These are phyloP conservation scores for Drosophila ezoana DNA, from an alignment of 2,888 invertebrate species.

Conservation along the genomic window DNA sequence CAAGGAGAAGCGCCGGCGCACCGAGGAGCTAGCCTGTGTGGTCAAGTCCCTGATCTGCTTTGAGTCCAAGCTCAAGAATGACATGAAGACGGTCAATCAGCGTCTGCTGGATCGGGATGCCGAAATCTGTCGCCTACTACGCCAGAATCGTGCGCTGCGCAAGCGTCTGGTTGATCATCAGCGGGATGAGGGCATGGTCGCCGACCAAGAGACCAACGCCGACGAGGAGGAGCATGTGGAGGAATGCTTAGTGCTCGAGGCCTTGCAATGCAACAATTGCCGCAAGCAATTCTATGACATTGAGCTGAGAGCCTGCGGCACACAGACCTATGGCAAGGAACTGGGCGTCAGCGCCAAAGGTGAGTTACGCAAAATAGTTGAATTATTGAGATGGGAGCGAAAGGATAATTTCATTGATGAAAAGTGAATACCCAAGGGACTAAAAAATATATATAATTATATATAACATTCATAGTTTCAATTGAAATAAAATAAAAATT, in stretches of 20 bases:
- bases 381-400: not conserved
- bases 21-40: constrained; percentile 83
- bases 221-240: constrained; percentile 51
- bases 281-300: constrained; percentile 84
- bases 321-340: constrained; percentile 76
- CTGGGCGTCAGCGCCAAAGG: constrained; percentile 72
- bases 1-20: constrained; percentile 83
- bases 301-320: constrained; percentile 80
- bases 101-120: constrained; percentile 83
- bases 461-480: not conserved
- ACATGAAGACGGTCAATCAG: constrained; percentile 84
- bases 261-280: constrained; percentile 84
- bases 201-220: constrained; percentile 52
- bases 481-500: too few species aligned
- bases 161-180: constrained; percentile 72
- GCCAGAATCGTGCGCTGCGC: constrained; percentile 81
- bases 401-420: not conserved
- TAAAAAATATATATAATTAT: not conserved
- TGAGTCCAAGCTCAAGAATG: constrained; percentile 84
- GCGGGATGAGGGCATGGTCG: constrained; percentile 73
- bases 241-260: constrained; percentile 82
- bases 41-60: constrained; percentile 84
- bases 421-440: not conserved
- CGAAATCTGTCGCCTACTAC: constrained; percentile 82
- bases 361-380: constrained; percentile 48